Conservation (phyloP, 2,113 vertebrate genomes). For the Brachionichthys hirsutus region DNA sequence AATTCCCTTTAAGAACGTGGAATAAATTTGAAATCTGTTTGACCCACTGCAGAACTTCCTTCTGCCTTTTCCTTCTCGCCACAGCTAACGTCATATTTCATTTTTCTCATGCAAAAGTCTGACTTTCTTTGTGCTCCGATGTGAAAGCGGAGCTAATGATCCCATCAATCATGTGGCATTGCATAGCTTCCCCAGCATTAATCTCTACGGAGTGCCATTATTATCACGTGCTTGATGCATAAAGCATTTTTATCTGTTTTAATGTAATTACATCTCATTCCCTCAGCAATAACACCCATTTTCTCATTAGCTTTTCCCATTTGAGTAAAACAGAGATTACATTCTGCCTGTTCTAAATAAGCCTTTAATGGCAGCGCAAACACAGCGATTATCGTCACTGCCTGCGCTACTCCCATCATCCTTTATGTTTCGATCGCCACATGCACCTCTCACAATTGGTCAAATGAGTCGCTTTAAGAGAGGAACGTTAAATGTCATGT, state of each 20-base stretch:
- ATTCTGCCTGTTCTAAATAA: constrained; percentile 44
- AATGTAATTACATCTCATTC: constrained; percentile 60
- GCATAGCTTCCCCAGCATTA: constrained; percentile 36
- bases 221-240: constrained; percentile 38
- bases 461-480: constrained; percentile 20
- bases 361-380: constrained; percentile 38
- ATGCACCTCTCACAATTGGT: constrained; percentile 28
- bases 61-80: neutral
- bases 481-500: neutral
- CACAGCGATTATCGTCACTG: constrained; percentile 42
- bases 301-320: constrained; percentile 53
- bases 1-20: neutral
- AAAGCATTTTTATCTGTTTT: constrained; percentile 55
- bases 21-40: neutral
- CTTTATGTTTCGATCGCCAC: constrained; percentile 24
- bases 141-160: constrained; percentile 48
- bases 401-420: constrained; percentile 23
- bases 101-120: constrained; percentile 21
- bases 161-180: constrained; percentile 53
- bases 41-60: neutral
- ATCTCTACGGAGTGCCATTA: constrained; percentile 38
- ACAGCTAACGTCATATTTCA: constrained; percentile 13
- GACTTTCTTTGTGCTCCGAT: constrained; percentile 18
- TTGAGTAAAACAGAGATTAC: constrained; percentile 46
- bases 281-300: constrained; percentile 40